Percentiles rank a stretch among this genome's conserved stretches.
Conservation (phyloP, 1,140 invertebrate species). For the Drosophila saltans region DNA sequence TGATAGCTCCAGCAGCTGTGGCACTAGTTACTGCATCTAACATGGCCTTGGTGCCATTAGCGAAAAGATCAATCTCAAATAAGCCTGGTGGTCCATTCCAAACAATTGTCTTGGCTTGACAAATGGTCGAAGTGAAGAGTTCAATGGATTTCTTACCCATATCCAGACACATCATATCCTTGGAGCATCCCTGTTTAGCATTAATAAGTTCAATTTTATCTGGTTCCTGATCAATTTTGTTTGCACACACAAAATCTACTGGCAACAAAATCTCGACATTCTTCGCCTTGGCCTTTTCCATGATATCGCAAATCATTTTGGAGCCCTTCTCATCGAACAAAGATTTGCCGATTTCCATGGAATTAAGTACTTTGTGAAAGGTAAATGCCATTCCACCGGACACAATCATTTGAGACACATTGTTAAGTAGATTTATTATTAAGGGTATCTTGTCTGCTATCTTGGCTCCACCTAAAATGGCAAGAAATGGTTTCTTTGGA, state of each 20-base stretch:
- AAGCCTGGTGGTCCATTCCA: constrained; percentile 99
- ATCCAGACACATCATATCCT: constrained; percentile 96
- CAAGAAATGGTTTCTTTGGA: constrained; percentile 97
- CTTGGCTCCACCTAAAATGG: constrained; percentile 99
- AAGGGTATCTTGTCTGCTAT: constrained; percentile 99
- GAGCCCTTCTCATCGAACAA: constrained; percentile 97
- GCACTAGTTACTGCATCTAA: constrained; percentile 97
- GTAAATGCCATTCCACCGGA: constrained; percentile 99
- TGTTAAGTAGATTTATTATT: constrained; percentile 98
- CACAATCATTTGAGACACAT: constrained; percentile 99
- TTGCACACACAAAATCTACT: constrained; percentile 96
- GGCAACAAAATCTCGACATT: constrained; percentile 98
- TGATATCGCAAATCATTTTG: constrained; percentile 94
- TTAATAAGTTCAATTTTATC: constrained; percentile 89
- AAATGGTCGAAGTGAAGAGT: constrained; percentile 91
- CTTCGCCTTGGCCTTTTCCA: constrained; percentile 95
- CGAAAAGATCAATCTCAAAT: constrained; percentile 98
- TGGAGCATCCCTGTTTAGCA: constrained; percentile 91
- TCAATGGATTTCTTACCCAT: constrained; percentile 93
- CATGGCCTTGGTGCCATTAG: constrained; percentile 93
- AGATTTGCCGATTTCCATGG: constrained; percentile 97
- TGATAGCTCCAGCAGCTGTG: constrained; percentile 90
- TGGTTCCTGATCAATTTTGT: constrained; percentile 97
- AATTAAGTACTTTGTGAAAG: constrained; percentile 96
- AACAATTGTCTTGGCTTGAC: constrained; percentile 96